A percentile compares a stretch with the other conserved stretches of the same genome.
phyloP scores from a whole-genome alignment of 2,888 invertebrate genomes.

The Drosophila anomalata region DNA sequence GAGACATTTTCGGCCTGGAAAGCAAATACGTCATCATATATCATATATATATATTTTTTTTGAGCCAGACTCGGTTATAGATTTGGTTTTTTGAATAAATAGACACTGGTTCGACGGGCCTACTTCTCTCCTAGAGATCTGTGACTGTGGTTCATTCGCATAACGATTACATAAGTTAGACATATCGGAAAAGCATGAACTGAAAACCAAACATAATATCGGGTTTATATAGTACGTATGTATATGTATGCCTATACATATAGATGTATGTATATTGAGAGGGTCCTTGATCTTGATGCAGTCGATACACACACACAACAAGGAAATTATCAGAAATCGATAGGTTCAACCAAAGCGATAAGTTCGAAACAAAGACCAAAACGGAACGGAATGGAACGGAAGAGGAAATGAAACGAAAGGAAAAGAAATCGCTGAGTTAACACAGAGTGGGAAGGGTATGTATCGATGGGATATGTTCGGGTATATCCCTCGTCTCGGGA shows the following conservation, averaged over 20 bases:
- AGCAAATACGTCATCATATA: background rate
- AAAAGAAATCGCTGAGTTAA: slow-evolving; percentile 33
- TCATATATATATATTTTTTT: slow-evolving; percentile 4
- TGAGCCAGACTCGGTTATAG: slow-evolving; percentile 1
- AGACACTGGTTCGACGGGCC: slow-evolving; percentile 5
- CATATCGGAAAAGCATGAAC: slow-evolving; percentile 31
- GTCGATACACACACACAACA: slow-evolving; percentile 44
- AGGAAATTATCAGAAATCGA: slow-evolving; percentile 32
- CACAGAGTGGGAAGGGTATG: slow-evolving; percentile 26
- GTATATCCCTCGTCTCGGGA: background rate
- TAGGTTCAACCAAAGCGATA: background rate
- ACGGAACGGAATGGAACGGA: slow-evolving; percentile 9
- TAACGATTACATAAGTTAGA: slow-evolving; percentile 11
- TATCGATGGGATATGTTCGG: slow-evolving; percentile 31
- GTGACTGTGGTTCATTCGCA: slow-evolving; percentile 16
- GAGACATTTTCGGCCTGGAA: slow-evolving; percentile 6
- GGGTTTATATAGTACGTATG: slow-evolving; percentile 10
- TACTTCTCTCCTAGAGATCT: slow-evolving; percentile 7
- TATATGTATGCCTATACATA: slow-evolving; percentile 14
- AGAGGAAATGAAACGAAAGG: slow-evolving; percentile 28
- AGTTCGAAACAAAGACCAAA: background rate
- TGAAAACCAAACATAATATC: slow-evolving; percentile 38
- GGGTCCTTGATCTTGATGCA: slow-evolving; percentile 83
- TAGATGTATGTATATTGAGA: slow-evolving; percentile 77
- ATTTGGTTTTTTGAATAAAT: background rate